phyloP scores from a whole-genome alignment of 2,888 invertebrate species.

The Ennomos erosarius region DNA sequence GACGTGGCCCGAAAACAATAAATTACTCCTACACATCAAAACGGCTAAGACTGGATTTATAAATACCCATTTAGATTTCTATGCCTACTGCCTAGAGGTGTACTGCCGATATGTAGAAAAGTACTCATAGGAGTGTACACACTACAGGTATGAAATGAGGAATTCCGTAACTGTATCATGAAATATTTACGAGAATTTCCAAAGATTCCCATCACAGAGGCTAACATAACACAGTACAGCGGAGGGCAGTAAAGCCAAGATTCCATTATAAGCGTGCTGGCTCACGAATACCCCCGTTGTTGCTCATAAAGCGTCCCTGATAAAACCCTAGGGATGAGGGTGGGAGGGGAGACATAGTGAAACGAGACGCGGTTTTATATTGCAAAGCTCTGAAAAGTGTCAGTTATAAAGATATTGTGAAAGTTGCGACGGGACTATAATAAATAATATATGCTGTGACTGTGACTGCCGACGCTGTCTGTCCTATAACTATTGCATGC shows the following conservation, averaged over 20 bases:
- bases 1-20: conserved; percentile 1
- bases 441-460: conserved; percentile 13
- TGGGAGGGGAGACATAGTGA: conserved; percentile 37
- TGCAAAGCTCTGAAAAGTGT: conserved; percentile 41
- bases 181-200: conserved; percentile 62
- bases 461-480: conserved; percentile 20
- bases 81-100: too few species aligned
- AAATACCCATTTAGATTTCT: conserved; percentile 40
- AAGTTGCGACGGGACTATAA: conserved; percentile 26
- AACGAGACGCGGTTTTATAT: conserved; percentile 35
- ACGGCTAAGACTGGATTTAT: conserved; percentile 32
- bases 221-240: conserved; percentile 23
- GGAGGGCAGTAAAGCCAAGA: conserved; percentile 60
- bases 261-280: conserved; percentile 64
- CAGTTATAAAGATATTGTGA: conserved; percentile 40
- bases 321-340: conserved; percentile 59
- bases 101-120: too few species aligned
- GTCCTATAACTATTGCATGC: conserved; percentile 4
- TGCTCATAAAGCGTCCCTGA: conserved; percentile 65
- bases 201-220: conserved; percentile 50
- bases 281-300: conserved; percentile 54
- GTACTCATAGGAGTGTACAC: conserved; percentile 20
- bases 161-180: conserved; percentile 50
- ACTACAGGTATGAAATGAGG: conserved; percentile 44
- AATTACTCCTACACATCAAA: conserved; percentile 6